A percentile compares a stretch with the other conserved stretches of the same genome.
phyloP scores from a whole-genome alignment of 2,797 vertebrate species.

The Forpus xanthops region DNA sequence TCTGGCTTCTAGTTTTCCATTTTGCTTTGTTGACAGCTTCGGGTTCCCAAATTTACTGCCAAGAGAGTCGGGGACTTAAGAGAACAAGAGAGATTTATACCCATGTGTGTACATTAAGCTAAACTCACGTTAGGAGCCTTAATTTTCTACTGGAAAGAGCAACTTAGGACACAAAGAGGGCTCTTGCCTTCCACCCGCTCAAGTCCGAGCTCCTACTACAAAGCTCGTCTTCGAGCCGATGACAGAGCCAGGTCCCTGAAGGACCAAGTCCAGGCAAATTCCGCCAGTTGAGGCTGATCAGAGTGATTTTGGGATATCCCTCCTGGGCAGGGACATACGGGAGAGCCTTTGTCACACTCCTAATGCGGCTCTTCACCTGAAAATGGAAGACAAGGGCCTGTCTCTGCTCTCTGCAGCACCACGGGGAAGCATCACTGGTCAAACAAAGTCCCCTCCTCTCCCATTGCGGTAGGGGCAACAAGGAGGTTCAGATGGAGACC shows the following conservation, averaged over 20 bases:
- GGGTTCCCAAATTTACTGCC: constrained; percentile 56
- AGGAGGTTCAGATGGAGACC: not conserved
- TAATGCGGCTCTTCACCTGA: not conserved
- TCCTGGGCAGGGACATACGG: not conserved
- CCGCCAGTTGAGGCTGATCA: rapidly evolving
- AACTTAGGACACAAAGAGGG: constrained; percentile 26
- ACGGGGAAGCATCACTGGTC: not conserved
- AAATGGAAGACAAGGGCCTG: not conserved
- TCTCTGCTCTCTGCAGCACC: not conserved
- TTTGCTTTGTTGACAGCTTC: constrained; percentile 65
- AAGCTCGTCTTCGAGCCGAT: not conserved
- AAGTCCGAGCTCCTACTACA: not conserved
- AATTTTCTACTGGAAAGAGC: constrained; percentile 60
- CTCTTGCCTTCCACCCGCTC: not conserved
- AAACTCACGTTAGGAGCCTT: constrained; percentile 55
- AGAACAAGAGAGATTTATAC: constrained; percentile 65
- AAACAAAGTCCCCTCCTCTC: not conserved
- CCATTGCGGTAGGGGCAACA: rapidly evolving
- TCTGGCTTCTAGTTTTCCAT: constrained; percentile 61
- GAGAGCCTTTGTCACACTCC: not conserved
- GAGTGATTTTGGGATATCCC: not conserved
- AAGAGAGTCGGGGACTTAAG: not conserved
- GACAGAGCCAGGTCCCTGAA: not conserved
- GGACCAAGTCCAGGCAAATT: not conserved
- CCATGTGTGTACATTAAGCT: not conserved